Base-by-base conservation (phyloP, 2,113 vertebrate species). In the Corythornis cristatus region DNA sequence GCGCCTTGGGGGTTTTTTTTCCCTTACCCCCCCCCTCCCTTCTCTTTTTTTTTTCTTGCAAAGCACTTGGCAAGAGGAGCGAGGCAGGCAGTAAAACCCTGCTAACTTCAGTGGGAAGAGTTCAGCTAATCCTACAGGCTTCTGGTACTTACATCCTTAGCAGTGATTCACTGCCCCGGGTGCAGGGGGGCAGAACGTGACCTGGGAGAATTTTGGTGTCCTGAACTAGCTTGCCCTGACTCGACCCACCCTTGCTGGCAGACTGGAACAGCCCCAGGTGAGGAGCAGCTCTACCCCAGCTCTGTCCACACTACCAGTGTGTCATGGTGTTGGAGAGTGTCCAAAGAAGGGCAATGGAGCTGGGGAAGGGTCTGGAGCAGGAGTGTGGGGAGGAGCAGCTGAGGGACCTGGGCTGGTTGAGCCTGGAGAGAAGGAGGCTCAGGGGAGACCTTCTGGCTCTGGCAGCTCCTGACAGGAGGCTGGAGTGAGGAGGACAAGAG, bases 201-300 rank as follows among this genome's bases (percentile, higher is more conserved):
- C 29, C 66, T 11, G 53, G 78, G 31, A 48, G 66, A 8, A 37
- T 53, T 33, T 6, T 3, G n/a, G 54, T 6, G 53, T 31, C 80
- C 80, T 84, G 57, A 54, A 20, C 74, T 66, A 26, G 3, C 3
- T 1, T 15, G 54, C 22, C 15, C 8, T 7, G 3, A 20, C 56
- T 19, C 18, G 1, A 21, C 33, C 61, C 4, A 0, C 15, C 60
- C 10, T 54, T 16, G 2, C 33, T 5, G 0, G 61, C 46, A 71
- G 61, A 29, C 18, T 2, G 35, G 75, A 43, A 29, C 31, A 20
- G 46, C 23, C 62, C 33, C 37, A 17, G 53, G 9, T 43, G 21
- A 48, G 74, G 23, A 31, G 22, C 40, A 15, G 9, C 64, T 64
- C 50, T 12, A 10, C 62, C 45, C 74, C 74, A 46, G 25, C 66